Percentiles rank a stretch among this genome's conserved stretches.
These are phyloP conservation scores for Epicauta chinensis DNA, from an alignment of 1,140 invertebrate genomes.

Conservation along the genomic window DNA sequence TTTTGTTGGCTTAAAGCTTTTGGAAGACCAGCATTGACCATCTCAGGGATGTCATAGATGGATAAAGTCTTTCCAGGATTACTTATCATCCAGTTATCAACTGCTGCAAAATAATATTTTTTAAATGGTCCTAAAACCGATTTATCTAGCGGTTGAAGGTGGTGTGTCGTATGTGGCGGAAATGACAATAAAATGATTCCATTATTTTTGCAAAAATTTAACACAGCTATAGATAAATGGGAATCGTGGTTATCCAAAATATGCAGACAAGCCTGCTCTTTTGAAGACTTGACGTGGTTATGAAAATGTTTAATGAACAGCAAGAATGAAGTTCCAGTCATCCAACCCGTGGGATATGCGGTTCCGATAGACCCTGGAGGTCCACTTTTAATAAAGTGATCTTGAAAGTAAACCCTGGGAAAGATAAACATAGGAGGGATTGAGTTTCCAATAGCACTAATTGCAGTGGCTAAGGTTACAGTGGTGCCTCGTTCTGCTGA, in stretches of 20 bases:
- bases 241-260: conserved; percentile 15
- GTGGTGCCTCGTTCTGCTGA: conserved; percentile 41
- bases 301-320: conserved; percentile 8
- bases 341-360: conserved; percentile 18
- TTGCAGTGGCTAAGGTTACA: conserved; percentile 30
- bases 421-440: conserved; percentile 21
- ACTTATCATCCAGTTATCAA: conserved; percentile 9
- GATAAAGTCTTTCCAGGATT: conserved; percentile 15
- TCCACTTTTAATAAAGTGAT: conserved; percentile 1
- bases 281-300: conserved; percentile 4
- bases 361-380: conserved; percentile 6
- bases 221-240: not conserved
- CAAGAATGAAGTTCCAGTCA: conserved; percentile 4
- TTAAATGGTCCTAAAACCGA: conserved; percentile 8
- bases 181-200: conserved; percentile 2
- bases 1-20: not conserved
- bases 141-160: conserved; percentile 7
- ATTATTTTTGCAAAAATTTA: conserved; percentile 11
- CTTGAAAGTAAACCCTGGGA: not conserved
- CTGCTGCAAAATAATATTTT: not conserved
- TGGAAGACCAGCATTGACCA: conserved; percentile 2
- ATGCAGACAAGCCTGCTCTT: conserved; percentile 22
- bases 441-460: not conserved
- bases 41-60: conserved; percentile 13
- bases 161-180: conserved; percentile 1